These are phyloP conservation scores for Prunella himalayana DNA, from an alignment of 2,113 vertebrate genomes.

Conservation along the genomic window DNA sequence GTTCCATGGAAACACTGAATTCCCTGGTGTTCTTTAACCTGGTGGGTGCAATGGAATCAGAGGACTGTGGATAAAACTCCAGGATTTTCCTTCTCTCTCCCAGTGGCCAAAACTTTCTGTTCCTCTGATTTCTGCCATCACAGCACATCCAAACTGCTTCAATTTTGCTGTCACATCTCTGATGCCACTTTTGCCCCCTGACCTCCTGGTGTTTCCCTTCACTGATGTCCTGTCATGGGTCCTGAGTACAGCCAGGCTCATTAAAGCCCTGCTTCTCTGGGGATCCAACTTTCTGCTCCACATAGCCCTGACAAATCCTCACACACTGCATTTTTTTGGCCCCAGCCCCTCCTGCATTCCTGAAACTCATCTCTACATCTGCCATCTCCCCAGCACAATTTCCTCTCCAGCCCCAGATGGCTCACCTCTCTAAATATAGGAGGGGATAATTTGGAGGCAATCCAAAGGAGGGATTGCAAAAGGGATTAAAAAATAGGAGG, in stretches of 20 bases:
- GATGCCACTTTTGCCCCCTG: background rate
- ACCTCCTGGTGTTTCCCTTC: background rate
- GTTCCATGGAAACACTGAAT: background rate
- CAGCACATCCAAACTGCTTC: background rate
- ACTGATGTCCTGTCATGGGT: background rate
- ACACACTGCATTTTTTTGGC: background rate
- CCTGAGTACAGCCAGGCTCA: background rate
- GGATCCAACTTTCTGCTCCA: background rate
- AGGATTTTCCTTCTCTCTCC: background rate
- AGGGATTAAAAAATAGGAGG: background rate
- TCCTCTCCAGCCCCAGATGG: background rate
- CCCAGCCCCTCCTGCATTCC: background rate
- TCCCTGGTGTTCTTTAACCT: background rate
- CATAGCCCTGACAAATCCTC: background rate
- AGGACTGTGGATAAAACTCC: background rate
- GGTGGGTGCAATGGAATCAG: accelerated
- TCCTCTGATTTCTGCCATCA: background rate
- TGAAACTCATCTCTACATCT: background rate
- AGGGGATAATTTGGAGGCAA: background rate
- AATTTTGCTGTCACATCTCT: background rate
- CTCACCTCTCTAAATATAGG: constrained; percentile 19
- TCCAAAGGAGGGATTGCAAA: background rate
- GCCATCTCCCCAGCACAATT: background rate
- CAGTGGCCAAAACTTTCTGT: accelerated
- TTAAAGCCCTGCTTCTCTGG: background rate